Conservation (phyloP, 1,140 invertebrate genomes). For the Conus ventricosus region DNA sequence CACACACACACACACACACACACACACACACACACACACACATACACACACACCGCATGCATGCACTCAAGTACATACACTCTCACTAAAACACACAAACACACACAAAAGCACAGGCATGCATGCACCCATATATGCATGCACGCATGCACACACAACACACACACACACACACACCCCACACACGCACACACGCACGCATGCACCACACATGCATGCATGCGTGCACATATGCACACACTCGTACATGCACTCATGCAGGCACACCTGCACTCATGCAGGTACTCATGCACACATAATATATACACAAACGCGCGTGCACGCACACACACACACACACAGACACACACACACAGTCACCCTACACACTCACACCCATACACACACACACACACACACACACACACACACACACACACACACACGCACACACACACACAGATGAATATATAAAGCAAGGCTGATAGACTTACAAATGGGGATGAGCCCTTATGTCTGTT, state of each 20-base stretch:
- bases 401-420: too few relatives aligned
- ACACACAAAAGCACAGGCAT: too few relatives aligned
- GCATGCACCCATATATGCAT: too few relatives aligned
- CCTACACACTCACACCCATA: too few relatives aligned
- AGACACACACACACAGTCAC: too few relatives aligned
- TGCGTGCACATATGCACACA: not conserved
- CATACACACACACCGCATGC: not conserved
- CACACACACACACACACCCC: not conserved
- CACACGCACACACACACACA: too few relatives aligned
- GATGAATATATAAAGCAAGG: too few relatives aligned
- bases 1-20: not conserved
- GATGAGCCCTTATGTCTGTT: too few relatives aligned
- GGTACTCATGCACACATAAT: not conserved
- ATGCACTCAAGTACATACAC: not conserved
- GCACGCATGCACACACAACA: not conserved
- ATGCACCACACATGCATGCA: not conserved
- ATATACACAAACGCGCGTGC: not conserved
- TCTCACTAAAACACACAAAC: not conserved
- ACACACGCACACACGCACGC: not conserved
- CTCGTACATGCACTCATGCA: not conserved
- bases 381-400: too few relatives aligned
- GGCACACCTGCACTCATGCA: not conserved
- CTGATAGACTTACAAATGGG: too few relatives aligned
- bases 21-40: too few relatives aligned
- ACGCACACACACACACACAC: too few relatives aligned